Conservation (phyloP, 2,797 vertebrate species). For the Micromesistius poutassou region DNA sequence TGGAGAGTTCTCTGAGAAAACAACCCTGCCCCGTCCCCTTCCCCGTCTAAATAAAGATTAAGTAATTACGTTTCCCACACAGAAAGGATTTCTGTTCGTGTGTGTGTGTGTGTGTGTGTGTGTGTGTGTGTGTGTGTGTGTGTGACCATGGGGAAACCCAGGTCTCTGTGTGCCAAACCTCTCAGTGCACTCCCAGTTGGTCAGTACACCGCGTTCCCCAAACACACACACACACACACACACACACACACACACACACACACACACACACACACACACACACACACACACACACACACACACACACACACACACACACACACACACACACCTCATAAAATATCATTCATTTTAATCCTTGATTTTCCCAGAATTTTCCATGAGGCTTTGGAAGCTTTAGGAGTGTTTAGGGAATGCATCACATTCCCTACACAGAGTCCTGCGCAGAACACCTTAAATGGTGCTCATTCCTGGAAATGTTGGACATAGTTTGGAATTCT, state of each 20-base stretch:
- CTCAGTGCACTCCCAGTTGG: slow-evolving; percentile 57
- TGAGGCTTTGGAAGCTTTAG: neutral
- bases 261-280: slow-evolving; percentile 1
- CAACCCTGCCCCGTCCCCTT: neutral
- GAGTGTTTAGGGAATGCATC: neutral
- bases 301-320: neutral
- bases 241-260: too few species aligned
- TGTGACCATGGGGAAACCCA: slow-evolving; percentile 38
- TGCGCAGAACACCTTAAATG: slow-evolving; percentile 1
- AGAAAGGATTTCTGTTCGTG: neutral
- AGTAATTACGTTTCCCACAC: neutral
- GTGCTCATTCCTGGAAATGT: neutral
- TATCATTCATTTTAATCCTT: neutral
- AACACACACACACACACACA: slow-evolving; percentile 1
- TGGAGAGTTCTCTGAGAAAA: neutral
- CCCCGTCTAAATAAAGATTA: too few species aligned
- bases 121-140: neutral
- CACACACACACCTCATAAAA: neutral
- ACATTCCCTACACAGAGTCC: neutral
- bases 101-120: neutral
- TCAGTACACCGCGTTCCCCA: slow-evolving; percentile 18
- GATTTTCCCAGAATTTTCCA: neutral
- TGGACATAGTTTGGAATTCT: slow-evolving; percentile 25
- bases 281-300: neutral
- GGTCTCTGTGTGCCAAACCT: slow-evolving; percentile 41